Conservation (phyloP, 2,888 invertebrate genomes). For the Drosophila paramelanica region DNA sequence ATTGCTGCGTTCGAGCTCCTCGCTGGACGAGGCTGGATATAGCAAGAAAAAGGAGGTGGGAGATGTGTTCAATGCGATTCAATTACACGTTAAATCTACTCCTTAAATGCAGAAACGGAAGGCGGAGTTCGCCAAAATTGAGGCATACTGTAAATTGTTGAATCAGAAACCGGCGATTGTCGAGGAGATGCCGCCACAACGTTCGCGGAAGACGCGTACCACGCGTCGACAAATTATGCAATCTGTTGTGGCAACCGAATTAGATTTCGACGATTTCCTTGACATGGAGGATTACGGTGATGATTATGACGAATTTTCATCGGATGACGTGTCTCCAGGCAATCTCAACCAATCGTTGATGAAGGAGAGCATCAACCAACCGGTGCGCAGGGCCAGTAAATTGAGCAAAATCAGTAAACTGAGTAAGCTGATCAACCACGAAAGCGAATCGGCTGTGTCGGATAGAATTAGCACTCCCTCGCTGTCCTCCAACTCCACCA, state of each 20-base stretch:
- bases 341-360: accelerated
- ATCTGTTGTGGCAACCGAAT: too few relatives aligned
- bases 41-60: conserved; percentile 36
- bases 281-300: conserved; percentile 24
- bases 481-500: not conserved
- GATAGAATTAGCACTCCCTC: conserved; percentile 20
- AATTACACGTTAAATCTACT: too few relatives aligned
- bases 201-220: too few relatives aligned
- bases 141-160: conserved; percentile 18
- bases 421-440: not conserved
- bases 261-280: too few relatives aligned
- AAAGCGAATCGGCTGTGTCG: conserved; percentile 1
- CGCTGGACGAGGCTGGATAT: conserved; percentile 22
- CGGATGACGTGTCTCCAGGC: not conserved
- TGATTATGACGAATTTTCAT: conserved; percentile 19
- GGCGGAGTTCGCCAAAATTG: conserved; percentile 38
- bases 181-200: not conserved
- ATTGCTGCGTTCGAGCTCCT: conserved; percentile 45
- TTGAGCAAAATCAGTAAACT: not conserved
- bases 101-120: conserved; percentile 36
- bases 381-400: not conserved
- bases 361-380: too few relatives aligned
- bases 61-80: not conserved
- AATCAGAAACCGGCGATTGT: not conserved
- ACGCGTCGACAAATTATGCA: too few relatives aligned